Evolutionary conservation across 2,888 invertebrate species (phyloP).

Genomic region (Scaptomyza cyrtandrae): DNA sequence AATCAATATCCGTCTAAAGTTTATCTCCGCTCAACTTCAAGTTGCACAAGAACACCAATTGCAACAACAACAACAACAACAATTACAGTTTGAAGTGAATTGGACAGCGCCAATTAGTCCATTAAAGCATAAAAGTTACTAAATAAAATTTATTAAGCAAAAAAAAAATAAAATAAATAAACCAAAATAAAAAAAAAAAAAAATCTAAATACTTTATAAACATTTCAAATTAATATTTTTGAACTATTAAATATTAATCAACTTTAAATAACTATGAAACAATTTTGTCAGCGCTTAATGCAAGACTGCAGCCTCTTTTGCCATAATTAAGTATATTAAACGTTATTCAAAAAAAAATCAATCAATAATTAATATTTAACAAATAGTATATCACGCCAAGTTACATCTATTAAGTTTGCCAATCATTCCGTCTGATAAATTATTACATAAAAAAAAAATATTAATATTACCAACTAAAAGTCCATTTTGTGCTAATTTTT

Average conservation of each 20-base stretch:
- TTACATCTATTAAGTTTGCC: constrained; percentile 36
- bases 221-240: neutral
- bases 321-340: constrained; percentile 6
- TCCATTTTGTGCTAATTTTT: constrained; percentile 60
- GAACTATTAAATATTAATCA: constrained; percentile 1
- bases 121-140: constrained; percentile 3
- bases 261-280: constrained; percentile 1
- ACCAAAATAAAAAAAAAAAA: constrained; percentile 1
- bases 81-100: constrained; percentile 10
- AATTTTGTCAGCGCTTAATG: constrained; percentile 47
- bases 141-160: neutral
- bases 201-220: neutral
- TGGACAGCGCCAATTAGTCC: constrained; percentile 25
- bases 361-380: constrained; percentile 14
- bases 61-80: constrained; percentile 24
- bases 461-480: too few species aligned
- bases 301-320: constrained; percentile 55
- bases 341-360: constrained; percentile 1
- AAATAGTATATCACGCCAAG: constrained; percentile 17
- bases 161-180: neutral
- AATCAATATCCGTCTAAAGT: constrained; percentile 85
- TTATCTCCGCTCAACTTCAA: constrained; percentile 82
- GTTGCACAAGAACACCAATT: constrained; percentile 40
- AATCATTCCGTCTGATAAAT: constrained; percentile 37
- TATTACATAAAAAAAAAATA: neutral